Evolutionary conservation across 35 echinoderm and acorn worm species (phyloP).

Genomic region (Chiridota heheva): DNA sequence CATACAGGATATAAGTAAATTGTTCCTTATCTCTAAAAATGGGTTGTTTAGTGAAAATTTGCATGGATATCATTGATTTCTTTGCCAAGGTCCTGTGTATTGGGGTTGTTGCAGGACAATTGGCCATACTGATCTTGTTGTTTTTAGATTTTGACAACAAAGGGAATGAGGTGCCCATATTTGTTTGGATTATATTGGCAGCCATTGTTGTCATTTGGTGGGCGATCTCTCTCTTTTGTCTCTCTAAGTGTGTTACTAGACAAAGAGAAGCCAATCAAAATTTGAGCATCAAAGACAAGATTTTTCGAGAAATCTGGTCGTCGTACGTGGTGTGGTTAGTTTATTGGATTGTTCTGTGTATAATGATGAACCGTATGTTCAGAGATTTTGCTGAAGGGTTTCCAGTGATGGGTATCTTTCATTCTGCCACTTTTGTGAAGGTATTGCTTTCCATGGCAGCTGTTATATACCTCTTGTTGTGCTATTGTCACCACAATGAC

Average conservation of each 20-base stretch:
- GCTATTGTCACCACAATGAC: slow-evolving; percentile 72
- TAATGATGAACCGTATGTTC: slow-evolving; percentile 71
- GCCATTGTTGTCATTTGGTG: slow-evolving; percentile 24
- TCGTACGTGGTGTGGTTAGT: slow-evolving; percentile 72
- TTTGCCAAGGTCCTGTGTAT: slow-evolving; percentile 64
- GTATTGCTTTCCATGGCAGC: slow-evolving; percentile 65
- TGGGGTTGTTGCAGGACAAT: slow-evolving; percentile 45
- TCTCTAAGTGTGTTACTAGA: slow-evolving; percentile 30
- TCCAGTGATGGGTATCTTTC: background rate
- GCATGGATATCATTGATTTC: too few relatives aligned
- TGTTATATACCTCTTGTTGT: slow-evolving; percentile 44
- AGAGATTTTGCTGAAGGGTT: slow-evolving; percentile 35
- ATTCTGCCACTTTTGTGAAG: slow-evolving; percentile 66
- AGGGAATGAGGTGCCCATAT: background rate
- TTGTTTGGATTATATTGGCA: slow-evolving; percentile 34
- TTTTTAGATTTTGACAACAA: slow-evolving; percentile 49
- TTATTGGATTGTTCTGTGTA: slow-evolving; percentile 59
- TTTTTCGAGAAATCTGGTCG: slow-evolving; percentile 36
- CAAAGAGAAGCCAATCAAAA: background rate
- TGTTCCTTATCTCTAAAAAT: too few relatives aligned
- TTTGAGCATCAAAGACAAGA: slow-evolving; percentile 1
- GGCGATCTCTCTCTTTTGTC: slow-evolving; percentile 1
- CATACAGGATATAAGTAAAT: too few relatives aligned
- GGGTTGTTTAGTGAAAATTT: too few relatives aligned
- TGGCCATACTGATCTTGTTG: slow-evolving; percentile 46